These are phyloP conservation scores for Sericinus montela DNA, from an alignment of 2,888 invertebrate species.

Conservation along the genomic window DNA sequence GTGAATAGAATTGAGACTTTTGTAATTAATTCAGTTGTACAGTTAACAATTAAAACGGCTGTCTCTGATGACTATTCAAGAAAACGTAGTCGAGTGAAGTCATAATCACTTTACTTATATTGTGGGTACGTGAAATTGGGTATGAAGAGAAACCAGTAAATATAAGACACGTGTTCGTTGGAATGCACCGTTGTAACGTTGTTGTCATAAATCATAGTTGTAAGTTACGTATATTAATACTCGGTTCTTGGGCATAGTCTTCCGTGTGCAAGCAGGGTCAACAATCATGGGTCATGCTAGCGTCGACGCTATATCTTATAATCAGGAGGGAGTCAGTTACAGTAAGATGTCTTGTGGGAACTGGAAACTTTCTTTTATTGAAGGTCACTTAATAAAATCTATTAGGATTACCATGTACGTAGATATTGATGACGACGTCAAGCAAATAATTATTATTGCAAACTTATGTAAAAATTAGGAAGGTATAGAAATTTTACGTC, in stretches of 20 bases:
- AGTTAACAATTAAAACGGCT: neutral
- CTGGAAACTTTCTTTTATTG: conserved; percentile 13
- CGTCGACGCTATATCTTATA: conserved; percentile 19
- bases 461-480: too few relatives aligned
- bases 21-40: conserved; percentile 1
- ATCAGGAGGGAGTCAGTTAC: conserved; percentile 20
- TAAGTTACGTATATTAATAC: conserved; percentile 14
- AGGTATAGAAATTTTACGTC: too few relatives aligned
- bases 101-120: too few relatives aligned
- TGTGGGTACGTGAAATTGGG: neutral
- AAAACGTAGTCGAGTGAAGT: neutral
- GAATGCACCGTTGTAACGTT: conserved; percentile 26
- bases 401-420: too few relatives aligned
- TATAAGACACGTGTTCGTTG: conserved; percentile 12
- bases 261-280: conserved; percentile 71
- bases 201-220: conserved; percentile 42
- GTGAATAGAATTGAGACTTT: conserved; percentile 28
- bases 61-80: neutral
- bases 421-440: too few relatives aligned
- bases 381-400: conserved; percentile 3
- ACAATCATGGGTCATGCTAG: conserved; percentile 54
- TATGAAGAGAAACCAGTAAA: conserved; percentile 4
- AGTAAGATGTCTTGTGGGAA: conserved; percentile 16
- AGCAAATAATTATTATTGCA: too few relatives aligned
- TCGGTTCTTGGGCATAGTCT: conserved; percentile 32